Conservation (phyloP, 2,113 vertebrate species). For the Pitta sordida region DNA sequence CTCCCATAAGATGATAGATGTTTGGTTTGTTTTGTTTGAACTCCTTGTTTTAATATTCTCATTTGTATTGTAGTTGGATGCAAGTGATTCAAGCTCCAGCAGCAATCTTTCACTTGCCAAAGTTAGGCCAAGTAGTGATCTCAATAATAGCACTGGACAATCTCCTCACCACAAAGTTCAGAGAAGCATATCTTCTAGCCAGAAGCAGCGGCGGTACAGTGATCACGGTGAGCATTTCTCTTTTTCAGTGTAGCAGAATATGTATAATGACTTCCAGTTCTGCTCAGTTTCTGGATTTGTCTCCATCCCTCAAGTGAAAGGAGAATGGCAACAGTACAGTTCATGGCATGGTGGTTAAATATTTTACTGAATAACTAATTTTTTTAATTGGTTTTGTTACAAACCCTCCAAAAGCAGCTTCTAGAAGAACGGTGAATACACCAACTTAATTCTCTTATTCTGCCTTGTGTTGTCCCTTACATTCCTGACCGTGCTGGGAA, state of each 20-base stretch:
- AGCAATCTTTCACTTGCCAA: conserved; percentile 94
- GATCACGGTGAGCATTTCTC: conserved; percentile 86
- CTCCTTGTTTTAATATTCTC: conserved; percentile 37
- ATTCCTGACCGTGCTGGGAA: not conserved
- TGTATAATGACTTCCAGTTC: not conserved
- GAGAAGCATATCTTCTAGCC: conserved; percentile 90
- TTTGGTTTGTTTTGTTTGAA: conserved; percentile 35
- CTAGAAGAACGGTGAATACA: not conserved
- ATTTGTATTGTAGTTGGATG: conserved; percentile 81
- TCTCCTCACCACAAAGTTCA: conserved; percentile 96
- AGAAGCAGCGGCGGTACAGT: conserved; percentile 95
- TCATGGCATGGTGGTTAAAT: not conserved
- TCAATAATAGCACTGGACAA: conserved; percentile 88
- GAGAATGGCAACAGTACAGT: not conserved
- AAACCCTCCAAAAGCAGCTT: not conserved
- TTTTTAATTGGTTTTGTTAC: not conserved
- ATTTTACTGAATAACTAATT: not conserved
- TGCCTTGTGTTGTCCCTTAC: not conserved
- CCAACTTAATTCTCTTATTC: not conserved
- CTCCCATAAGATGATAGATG: not conserved
- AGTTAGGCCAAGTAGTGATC: conserved; percentile 90
- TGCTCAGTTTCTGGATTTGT: not conserved
- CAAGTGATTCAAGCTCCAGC: conserved; percentile 92
- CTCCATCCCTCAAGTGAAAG: not conserved
- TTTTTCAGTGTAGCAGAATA: not conserved